Percentiles rank a stretch among this genome's conserved stretches.
Evolutionary conservation across 2,888 invertebrate genomes (phyloP).

Genomic region (Napeogenes sylphis): DNA sequence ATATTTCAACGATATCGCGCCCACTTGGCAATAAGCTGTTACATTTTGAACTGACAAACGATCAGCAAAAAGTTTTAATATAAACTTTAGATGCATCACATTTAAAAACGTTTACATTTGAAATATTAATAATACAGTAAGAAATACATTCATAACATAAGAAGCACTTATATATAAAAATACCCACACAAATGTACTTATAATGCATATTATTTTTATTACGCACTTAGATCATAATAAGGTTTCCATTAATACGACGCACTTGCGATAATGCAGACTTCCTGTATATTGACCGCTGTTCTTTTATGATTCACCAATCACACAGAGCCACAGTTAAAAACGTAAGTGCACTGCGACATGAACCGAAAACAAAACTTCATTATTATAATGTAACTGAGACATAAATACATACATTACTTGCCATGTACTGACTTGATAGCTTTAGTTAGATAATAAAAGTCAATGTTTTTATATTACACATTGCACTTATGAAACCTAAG

Average conservation of each 20-base stretch:
- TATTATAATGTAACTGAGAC: slow-evolving; percentile 20
- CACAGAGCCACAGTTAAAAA: slow-evolving; percentile 10
- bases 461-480: no score
- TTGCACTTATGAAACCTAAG: no score
- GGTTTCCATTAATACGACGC: slow-evolving; percentile 29
- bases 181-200: neutral
- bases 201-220: slow-evolving; percentile 3
- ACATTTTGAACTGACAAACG: slow-evolving; percentile 1
- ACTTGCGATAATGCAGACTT: slow-evolving; percentile 28
- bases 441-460: no score
- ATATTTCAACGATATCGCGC: neutral
- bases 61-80: neutral
- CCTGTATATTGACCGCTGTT: slow-evolving; percentile 24
- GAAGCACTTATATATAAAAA: neutral
- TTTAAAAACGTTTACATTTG: no score
- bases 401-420: neutral
- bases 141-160: no score
- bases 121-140: no score
- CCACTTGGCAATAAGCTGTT: neutral
- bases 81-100: no score
- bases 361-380: slow-evolving; percentile 29
- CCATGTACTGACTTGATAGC: no score
- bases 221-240: slow-evolving; percentile 15
- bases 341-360: slow-evolving; percentile 23
- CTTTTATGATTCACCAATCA: slow-evolving; percentile 24